phyloP scores from a whole-genome alignment of 2,113 vertebrate genomes.

The Xiphorhynchus elegans region DNA sequence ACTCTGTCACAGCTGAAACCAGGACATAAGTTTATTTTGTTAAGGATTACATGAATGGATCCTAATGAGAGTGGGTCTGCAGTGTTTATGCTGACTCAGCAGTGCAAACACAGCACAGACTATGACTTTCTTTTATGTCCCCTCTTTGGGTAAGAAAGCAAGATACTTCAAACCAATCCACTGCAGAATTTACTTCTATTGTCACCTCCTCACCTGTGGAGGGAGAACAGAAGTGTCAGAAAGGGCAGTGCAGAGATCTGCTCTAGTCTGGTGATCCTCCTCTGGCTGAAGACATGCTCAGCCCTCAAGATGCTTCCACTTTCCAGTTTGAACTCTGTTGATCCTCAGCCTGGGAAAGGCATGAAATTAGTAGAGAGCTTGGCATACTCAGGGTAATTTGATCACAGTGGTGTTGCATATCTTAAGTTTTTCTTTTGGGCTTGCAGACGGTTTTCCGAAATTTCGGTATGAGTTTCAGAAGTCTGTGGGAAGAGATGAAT shows the following conservation, averaged over 20 bases:
- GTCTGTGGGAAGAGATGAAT: neutral
- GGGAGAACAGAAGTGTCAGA: neutral
- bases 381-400: no score
- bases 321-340: neutral
- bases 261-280: neutral
- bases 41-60: neutral
- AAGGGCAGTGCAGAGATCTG: neutral
- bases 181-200: neutral
- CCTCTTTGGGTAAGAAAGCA: neutral
- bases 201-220: accelerated
- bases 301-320: neutral
- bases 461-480: neutral
- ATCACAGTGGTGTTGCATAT: neutral
- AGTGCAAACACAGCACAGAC: neutral
- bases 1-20: neutral
- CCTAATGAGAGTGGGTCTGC: neutral
- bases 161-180: neutral
- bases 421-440: neutral
- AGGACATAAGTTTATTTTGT: neutral
- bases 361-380: neutral
- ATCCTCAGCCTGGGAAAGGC: neutral
- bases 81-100: neutral
- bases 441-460: neutral
- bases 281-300: neutral
- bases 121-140: neutral